These are phyloP conservation scores for Halotydeus destructor DNA, from an alignment of 1,140 invertebrate species.

Conservation along the genomic window DNA sequence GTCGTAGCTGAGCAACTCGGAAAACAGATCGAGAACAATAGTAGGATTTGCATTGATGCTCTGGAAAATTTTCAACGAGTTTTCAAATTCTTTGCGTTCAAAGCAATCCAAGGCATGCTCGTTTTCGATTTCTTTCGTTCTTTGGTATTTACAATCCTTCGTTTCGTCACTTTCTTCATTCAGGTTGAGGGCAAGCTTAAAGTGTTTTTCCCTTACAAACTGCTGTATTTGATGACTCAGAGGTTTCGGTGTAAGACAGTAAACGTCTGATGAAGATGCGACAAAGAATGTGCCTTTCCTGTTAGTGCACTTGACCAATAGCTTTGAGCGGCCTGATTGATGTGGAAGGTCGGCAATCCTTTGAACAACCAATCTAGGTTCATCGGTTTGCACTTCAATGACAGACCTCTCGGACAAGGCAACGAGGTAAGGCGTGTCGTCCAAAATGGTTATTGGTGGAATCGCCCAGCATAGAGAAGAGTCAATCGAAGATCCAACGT, in stretches of 20 bases:
- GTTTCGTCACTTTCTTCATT: too few species aligned
- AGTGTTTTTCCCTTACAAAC: constrained; percentile 65
- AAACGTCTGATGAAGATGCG: constrained; percentile 61
- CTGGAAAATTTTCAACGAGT: constrained; percentile 74
- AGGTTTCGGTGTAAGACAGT: constrained; percentile 56
- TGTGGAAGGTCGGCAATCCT: constrained; percentile 27
- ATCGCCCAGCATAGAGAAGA: constrained; percentile 62
- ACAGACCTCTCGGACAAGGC: constrained; percentile 46
- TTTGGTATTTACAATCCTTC: constrained; percentile 50
- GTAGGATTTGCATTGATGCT: constrained; percentile 73
- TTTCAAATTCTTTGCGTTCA: constrained; percentile 57
- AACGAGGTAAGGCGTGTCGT: constrained; percentile 73
- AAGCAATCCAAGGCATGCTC: constrained; percentile 76
- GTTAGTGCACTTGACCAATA: constrained; percentile 9
- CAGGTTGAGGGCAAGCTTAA: constrained; percentile 74
- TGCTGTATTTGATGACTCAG: constrained; percentile 55
- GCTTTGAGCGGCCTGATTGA: constrained; percentile 2
- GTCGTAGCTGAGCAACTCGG: constrained; percentile 54
- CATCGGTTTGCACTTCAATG: constrained; percentile 58
- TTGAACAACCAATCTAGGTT: too few species aligned
- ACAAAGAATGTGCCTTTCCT: constrained; percentile 49
- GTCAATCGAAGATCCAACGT: constrained; percentile 41
- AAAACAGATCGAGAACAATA: constrained; percentile 81
- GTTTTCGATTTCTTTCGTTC: constrained; percentile 66
- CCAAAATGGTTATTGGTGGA: constrained; percentile 20